phyloP scores from a whole-genome alignment of 2,888 invertebrate genomes.

The Xylocampa areola region DNA sequence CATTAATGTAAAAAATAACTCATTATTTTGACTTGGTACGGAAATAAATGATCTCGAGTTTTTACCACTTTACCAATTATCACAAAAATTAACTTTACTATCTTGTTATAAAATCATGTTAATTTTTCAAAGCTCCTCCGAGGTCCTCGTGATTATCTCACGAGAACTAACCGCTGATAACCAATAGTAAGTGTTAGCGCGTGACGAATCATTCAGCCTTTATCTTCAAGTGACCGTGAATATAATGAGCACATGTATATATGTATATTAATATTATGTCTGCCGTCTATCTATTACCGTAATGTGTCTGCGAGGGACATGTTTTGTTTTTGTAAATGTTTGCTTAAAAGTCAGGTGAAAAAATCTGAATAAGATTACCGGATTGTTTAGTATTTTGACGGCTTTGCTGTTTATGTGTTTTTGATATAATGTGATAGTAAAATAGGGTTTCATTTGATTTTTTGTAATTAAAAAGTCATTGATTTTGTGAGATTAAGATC shows the following conservation, averaged over 20 bases:
- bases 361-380: not conserved
- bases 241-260: conserved; percentile 12
- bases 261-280: no score
- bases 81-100: no score
- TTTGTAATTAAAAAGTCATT: no score
- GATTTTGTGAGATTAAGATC: no score
- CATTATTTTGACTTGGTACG: no score
- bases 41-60: no score
- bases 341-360: not conserved
- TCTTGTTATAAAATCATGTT: not conserved
- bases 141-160: not conserved
- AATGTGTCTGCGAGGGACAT: conserved; percentile 9
- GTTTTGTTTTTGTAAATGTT: conserved; percentile 6
- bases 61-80: no score
- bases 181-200: conserved; percentile 1
- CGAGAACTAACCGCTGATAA: conserved; percentile 2
- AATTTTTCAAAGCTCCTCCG: not conserved
- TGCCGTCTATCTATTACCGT: not conserved
- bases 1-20: no score
- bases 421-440: no score
- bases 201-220: conserved; percentile 28
- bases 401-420: not conserved
- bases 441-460: no score
- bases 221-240: conserved; percentile 36
- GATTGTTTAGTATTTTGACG: not conserved